These are phyloP conservation scores for Steatornis caripensis DNA, from an alignment of 2,113 vertebrate species.

Conservation along the genomic window DNA sequence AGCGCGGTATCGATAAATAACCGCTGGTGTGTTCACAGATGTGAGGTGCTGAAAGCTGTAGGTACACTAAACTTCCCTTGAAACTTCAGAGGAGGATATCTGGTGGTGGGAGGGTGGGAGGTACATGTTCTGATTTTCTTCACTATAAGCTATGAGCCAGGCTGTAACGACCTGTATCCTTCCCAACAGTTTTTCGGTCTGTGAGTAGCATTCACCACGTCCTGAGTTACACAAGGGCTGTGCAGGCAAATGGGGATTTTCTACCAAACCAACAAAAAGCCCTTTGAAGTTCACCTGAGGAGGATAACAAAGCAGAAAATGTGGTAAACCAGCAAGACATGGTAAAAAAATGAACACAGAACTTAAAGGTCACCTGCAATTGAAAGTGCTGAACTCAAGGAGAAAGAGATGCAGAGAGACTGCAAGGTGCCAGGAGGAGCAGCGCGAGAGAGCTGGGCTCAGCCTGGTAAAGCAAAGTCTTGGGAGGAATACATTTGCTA, in stretches of 20 bases:
- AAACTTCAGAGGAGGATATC: background rate
- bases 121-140: background rate
- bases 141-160: background rate
- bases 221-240: background rate
- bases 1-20: background rate
- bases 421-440: background rate
- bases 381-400: accelerated
- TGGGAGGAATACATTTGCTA: background rate
- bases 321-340: background rate
- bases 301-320: background rate
- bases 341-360: background rate
- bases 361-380: background rate
- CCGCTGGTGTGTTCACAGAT: accelerated
- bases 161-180: background rate
- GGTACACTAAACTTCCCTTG: background rate
- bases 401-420: background rate
- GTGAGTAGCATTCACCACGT: background rate
- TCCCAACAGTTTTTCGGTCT: background rate
- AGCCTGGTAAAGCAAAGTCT: background rate
- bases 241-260: background rate
- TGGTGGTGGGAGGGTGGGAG: background rate
- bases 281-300: background rate
- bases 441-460: background rate
- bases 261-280: background rate
- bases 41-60: background rate